Evolutionary conservation across 1,140 invertebrate genomes (phyloP).

Genomic region (Formica exsecta): DNA sequence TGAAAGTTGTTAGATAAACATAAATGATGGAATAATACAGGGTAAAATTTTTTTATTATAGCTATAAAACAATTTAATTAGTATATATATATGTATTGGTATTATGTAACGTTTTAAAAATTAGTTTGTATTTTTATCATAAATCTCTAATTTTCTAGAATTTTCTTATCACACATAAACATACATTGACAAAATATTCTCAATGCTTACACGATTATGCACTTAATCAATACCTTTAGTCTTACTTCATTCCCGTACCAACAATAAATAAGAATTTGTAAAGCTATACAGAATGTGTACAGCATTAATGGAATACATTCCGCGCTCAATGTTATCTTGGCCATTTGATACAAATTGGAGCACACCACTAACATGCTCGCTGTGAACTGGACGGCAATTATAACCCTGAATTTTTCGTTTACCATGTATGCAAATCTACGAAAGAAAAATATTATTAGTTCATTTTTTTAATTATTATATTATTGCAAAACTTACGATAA

Average conservation of each 20-base stretch:
- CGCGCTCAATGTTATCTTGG: constrained; percentile 82
- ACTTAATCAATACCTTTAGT: constrained; percentile 60
- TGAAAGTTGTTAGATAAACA: background rate
- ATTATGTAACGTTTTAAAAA: background rate
- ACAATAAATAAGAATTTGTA: constrained; percentile 86
- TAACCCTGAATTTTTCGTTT: constrained; percentile 56
- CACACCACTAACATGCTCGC: constrained; percentile 69
- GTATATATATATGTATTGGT: background rate
- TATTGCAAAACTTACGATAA: background rate
- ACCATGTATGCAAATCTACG: constrained; percentile 46
- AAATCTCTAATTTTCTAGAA: background rate
- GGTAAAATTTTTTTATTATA: background rate
- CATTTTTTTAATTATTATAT: constrained; percentile 18
- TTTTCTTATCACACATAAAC: background rate
- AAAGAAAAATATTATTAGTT: background rate
- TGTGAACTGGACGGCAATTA: constrained; percentile 66
- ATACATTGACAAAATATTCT: background rate
- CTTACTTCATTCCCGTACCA: constrained; percentile 88
- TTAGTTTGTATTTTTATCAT: background rate
- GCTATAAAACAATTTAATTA: background rate
- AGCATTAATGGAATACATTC: constrained; percentile 69
- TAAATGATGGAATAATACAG: background rate
- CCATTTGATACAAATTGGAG: constrained; percentile 58
- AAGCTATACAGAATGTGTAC: constrained; percentile 63
- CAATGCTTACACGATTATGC: constrained; percentile 21